phyloP scores from a whole-genome alignment of 2,113 vertebrate genomes.

The Pelobates fuscus region DNA sequence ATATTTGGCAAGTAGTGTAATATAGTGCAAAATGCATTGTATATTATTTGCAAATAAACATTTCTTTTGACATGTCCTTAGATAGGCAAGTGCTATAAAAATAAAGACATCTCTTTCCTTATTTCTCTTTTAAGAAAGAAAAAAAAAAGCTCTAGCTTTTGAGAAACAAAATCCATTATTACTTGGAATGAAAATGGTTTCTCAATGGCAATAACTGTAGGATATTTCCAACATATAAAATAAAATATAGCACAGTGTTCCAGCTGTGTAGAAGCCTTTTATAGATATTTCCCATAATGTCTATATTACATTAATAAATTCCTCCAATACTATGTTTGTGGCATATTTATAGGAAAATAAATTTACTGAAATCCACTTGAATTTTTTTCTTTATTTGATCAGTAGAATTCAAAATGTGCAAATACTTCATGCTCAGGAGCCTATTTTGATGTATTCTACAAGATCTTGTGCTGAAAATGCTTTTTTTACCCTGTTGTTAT shows the following conservation, averaged over 20 bases:
- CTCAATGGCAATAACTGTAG: slow-evolving; percentile 33
- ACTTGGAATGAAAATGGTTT: slow-evolving; percentile 40
- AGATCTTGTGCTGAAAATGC: slow-evolving; percentile 14
- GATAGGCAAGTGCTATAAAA: too few species aligned
- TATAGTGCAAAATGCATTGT: too few species aligned
- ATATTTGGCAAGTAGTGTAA: too few species aligned
- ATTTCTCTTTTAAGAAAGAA: too few species aligned
- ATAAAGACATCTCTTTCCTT: too few species aligned
- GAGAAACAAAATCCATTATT: slow-evolving; percentile 29
- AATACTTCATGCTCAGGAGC: slow-evolving; percentile 26
- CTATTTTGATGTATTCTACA: slow-evolving; percentile 29
- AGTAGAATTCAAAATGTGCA: slow-evolving; percentile 32
- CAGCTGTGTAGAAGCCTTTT: slow-evolving; percentile 33
- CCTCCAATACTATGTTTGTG: slow-evolving; percentile 12
- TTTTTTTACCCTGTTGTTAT: background rate
- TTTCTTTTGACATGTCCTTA: too few species aligned
- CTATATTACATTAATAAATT: slow-evolving; percentile 36
- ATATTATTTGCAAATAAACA: too few species aligned
- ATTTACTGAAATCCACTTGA: slow-evolving; percentile 39
- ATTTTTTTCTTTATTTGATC: too few species aligned
- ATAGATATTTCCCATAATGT: slow-evolving; percentile 37
- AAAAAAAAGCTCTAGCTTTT: slow-evolving; percentile 16
- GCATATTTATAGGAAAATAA: slow-evolving; percentile 38
- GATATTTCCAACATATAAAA: slow-evolving; percentile 39
- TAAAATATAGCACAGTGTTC: slow-evolving; percentile 27